These are phyloP conservation scores for Axis porcinus DNA, from an alignment of 2,113 vertebrate species.

Conservation along the genomic window DNA sequence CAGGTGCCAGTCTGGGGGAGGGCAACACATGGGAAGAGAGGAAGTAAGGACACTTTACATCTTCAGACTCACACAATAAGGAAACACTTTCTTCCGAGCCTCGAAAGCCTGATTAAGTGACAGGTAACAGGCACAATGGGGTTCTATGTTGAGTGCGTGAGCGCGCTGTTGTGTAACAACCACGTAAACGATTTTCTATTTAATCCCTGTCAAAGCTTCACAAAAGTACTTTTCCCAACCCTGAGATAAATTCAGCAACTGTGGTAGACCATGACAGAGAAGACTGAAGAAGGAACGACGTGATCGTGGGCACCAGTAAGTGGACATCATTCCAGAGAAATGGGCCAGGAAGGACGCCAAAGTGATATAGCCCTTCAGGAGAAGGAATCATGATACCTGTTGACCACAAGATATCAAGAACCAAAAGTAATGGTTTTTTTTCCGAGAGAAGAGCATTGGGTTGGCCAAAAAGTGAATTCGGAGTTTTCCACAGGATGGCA, in stretches of 20 bases:
- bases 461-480: not conserved
- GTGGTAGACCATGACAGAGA: not conserved
- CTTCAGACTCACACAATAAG: conserved; percentile 51
- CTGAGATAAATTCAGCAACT: not conserved
- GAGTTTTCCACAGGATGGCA: not conserved
- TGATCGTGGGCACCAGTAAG: not conserved
- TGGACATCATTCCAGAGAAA: not conserved
- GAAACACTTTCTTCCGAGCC: conserved; percentile 57
- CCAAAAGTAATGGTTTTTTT: not conserved
- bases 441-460: not conserved
- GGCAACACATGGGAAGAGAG: conserved; percentile 62
- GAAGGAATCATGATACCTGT: not conserved
- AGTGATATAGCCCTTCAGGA: not conserved
- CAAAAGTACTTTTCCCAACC: not conserved
- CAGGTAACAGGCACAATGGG: not conserved
- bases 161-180: not conserved
- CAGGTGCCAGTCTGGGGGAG: conserved; percentile 79
- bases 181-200: not conserved
- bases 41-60: conserved; percentile 63
- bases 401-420: not conserved
- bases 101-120: conserved; percentile 10
- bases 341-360: not conserved
- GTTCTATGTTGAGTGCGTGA: not conserved
- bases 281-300: not conserved
- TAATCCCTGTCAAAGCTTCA: not conserved